phyloP scores from a whole-genome alignment of 1,140 invertebrate species.

The Drosophila melanica region DNA sequence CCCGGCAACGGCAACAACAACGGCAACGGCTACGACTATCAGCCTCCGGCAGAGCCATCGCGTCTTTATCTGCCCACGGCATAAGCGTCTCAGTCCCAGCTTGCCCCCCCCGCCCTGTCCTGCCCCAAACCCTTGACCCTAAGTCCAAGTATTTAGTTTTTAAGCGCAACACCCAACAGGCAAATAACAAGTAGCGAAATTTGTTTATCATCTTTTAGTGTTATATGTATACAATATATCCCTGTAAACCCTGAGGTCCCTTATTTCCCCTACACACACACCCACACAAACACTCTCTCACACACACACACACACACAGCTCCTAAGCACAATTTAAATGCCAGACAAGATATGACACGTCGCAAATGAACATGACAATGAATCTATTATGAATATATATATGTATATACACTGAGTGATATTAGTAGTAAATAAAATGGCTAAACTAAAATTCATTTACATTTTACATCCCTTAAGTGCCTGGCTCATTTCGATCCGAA shows the following conservation, averaged over 20 bases:
- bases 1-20: constrained; percentile 37
- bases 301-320: constrained; percentile 14
- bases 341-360: constrained; percentile 51
- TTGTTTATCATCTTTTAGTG: constrained; percentile 79
- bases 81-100: constrained; percentile 38
- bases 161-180: constrained; percentile 64
- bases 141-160: constrained; percentile 76
- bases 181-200: constrained; percentile 53
- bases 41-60: constrained; percentile 55
- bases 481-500: too few species aligned
- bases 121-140: constrained; percentile 23
- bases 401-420: constrained; percentile 82
- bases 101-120: neutral
- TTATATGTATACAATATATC: constrained; percentile 63
- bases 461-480: too few species aligned
- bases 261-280: constrained; percentile 16
- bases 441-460: constrained; percentile 52
- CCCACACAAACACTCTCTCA: constrained; percentile 16
- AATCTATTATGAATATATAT: constrained; percentile 68
- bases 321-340: constrained; percentile 9
- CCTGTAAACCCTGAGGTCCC: constrained; percentile 21
- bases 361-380: constrained; percentile 56
- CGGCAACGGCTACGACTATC: constrained; percentile 64
- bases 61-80: constrained; percentile 73
- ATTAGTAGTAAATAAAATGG: constrained; percentile 83